Base-by-base conservation (phyloP, 2,113 vertebrate genomes). In the Gavialis gangeticus region DNA sequence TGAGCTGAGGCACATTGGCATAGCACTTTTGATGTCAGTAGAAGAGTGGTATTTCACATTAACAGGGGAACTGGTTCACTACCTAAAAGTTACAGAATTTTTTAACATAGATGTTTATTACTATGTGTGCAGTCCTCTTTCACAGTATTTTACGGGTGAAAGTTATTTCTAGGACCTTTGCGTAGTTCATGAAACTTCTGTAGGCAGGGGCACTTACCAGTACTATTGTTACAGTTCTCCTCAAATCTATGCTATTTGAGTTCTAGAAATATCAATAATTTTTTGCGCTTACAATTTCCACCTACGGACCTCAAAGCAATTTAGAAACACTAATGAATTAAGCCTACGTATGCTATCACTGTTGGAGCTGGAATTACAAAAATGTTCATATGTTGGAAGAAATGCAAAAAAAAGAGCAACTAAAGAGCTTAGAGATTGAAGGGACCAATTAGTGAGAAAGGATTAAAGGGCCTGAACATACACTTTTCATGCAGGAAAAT, bases 391-490 rank as follows among this genome's bases (percentile, higher is more conserved):
- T 37, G 67, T 59, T 95, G 90, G 67, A 90, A 93, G 21, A 56
- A 89, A 59, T 82, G 93, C 63, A 8, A 57, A 69, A 0, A 77
- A 64, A 6, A 73, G 19, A 21, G 15, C 56, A 93, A 27, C 73
- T 55, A 73, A 94, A 91, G 77, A 84, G 87, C 62, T 1, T 57
- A 57, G 76, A 82, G 85, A 82, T 73, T 83, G 92, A 93, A 91
- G 57, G 59, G 90, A 92, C 67, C 63, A 85, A 92, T 97, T 94
- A 95, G 18, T 63, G 56, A 56, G 82, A 84, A 86, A 91, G 83
- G 73, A 96, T 89, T 87, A 93, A 97, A 92, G 63, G 80, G 85
- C 84, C 19, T 85, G 67, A 94, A 90, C 93, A 60, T 83, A 67
- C 57, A 64, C 28, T 95, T 88, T 91, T 73, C 67, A 89, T 84